A percentile compares a stretch with the other conserved stretches of the same genome.
Conservation (phyloP, 2,797 vertebrate genomes). For the Pipistrellus kuhlii region DNA sequence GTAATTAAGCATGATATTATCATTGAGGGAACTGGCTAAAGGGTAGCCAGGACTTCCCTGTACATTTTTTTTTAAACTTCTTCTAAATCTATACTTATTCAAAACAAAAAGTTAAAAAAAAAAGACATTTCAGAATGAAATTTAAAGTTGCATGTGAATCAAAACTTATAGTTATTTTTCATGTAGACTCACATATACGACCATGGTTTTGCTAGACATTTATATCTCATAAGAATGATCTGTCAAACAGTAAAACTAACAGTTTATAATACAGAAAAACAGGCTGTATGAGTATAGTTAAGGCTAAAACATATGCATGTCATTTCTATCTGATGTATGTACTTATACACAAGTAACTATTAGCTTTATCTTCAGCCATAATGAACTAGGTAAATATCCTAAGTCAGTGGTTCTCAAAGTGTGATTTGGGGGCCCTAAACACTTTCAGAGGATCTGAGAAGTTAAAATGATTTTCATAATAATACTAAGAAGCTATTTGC, state of each 20-base stretch:
- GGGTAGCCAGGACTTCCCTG: neutral
- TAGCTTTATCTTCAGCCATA: slow-evolving; percentile 1
- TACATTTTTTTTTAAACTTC: neutral
- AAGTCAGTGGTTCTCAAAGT: neutral
- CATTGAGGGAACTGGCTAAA: neutral
- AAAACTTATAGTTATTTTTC: slow-evolving; percentile 48
- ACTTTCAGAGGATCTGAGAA: neutral
- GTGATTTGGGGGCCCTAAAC: neutral
- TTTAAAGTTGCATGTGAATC: slow-evolving; percentile 27
- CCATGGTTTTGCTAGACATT: neutral
- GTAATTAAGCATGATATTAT: neutral
- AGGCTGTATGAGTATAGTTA: neutral
- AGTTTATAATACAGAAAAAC: slow-evolving; percentile 22
- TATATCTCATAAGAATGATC: slow-evolving; percentile 24
- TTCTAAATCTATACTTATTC: slow-evolving; percentile 28
- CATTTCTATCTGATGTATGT: neutral
- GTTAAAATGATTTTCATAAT: slow-evolving; percentile 27
- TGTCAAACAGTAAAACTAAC: slow-evolving; percentile 21
- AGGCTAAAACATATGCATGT: slow-evolving; percentile 37
- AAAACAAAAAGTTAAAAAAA: neutral
- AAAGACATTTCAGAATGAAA: neutral
- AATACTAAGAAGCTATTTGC: neutral
- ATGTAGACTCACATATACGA: neutral
- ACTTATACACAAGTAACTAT: neutral
- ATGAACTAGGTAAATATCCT: slow-evolving; percentile 1